Evolutionary conservation across 2,888 invertebrate genomes (phyloP).

Genomic region (Cerastoderma edule): DNA sequence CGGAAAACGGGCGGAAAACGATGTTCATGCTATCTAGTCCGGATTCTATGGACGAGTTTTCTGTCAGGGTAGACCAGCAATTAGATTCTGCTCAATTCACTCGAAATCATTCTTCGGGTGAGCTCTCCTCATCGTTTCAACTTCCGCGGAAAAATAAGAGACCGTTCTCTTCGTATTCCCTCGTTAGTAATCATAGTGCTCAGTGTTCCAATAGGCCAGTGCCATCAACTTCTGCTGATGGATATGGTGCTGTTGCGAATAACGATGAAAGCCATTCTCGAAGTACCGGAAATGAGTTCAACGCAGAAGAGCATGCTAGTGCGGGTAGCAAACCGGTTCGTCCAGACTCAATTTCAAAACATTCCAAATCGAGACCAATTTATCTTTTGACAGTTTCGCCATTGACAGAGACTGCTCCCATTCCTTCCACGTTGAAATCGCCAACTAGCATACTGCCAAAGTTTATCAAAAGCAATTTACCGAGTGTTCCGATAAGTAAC

Average conservation of each 20-base stretch:
- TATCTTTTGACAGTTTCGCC: not conserved
- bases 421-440: not conserved
- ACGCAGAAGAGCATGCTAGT: not conserved
- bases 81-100: constrained; percentile 36
- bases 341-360: constrained; percentile 13
- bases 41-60: constrained; percentile 50
- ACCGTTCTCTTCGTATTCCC: constrained; percentile 13
- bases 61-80: constrained; percentile 44
- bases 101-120: constrained; percentile 33
- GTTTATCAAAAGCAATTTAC: constrained; percentile 46
- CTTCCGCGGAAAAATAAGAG: not conserved
- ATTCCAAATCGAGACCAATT: constrained; percentile 17
- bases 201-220: constrained; percentile 2
- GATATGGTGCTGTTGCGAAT: not conserved
- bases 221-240: constrained; percentile 1
- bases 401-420: no score
- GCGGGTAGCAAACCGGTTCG: not conserved
- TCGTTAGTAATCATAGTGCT: constrained; percentile 24
- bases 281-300: not conserved
- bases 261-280: not conserved
- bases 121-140: not conserved
- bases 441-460: constrained; percentile 2
- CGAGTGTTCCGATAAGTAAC: constrained; percentile 47
- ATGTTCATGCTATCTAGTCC: constrained; percentile 62
- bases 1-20: constrained; percentile 26